These are phyloP conservation scores for Lepus townsendii DNA, from an alignment of 2,797 vertebrate species.

Conservation along the genomic window DNA sequence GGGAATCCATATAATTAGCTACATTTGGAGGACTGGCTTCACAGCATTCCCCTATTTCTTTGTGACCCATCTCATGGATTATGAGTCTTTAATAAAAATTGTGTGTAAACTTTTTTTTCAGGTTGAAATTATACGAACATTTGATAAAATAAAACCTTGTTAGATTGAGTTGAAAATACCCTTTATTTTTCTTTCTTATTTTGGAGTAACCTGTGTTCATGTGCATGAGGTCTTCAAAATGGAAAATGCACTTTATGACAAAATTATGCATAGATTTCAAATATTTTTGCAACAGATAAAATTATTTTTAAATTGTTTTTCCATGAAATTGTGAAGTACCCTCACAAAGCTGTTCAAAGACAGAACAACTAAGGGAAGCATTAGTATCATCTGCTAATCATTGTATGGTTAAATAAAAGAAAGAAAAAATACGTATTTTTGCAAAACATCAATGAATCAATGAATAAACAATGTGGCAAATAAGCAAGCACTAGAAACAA, in stretches of 20 bases:
- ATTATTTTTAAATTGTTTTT: too few species aligned
- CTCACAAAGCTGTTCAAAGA: background rate
- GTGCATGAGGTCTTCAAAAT: background rate
- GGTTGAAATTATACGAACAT: background rate
- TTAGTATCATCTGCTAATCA: background rate
- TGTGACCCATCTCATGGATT: too few species aligned
- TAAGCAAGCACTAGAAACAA: conserved; percentile 74
- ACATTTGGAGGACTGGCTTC: too few species aligned
- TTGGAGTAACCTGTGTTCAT: background rate
- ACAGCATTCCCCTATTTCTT: too few species aligned
- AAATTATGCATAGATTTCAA: too few species aligned
- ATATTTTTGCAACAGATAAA: too few species aligned
- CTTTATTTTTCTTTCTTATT: conserved; percentile 44
- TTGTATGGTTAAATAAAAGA: conserved; percentile 3
- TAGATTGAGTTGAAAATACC: conserved; percentile 64
- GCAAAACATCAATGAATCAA: conserved; percentile 49
- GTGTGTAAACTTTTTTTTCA: too few species aligned
- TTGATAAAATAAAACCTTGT: background rate
- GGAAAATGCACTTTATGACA: too few species aligned
- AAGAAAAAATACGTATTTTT: conserved; percentile 40
- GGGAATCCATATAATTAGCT: too few species aligned
- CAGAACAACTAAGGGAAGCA: background rate
- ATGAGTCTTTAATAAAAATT: too few species aligned
- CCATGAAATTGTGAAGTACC: too few species aligned
- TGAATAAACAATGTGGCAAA: conserved; percentile 62